Conservation (phyloP, 2,797 vertebrate genomes). For the Phoebastria nigripes region DNA sequence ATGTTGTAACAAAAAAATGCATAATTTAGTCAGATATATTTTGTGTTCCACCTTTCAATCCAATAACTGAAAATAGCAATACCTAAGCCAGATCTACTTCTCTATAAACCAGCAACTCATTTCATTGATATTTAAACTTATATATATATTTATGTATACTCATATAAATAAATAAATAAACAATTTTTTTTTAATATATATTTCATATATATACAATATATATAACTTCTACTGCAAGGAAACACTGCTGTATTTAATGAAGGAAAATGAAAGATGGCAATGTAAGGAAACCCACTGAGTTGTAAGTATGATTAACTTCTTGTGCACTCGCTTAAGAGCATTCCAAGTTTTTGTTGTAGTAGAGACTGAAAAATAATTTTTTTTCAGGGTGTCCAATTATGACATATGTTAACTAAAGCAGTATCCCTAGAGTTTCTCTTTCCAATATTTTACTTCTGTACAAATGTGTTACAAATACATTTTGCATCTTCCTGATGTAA, state of each 20-base stretch:
- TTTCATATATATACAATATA: not conserved
- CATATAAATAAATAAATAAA: not conserved
- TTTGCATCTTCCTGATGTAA: not conserved
- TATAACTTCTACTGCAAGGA: not conserved
- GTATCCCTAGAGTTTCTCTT: not conserved
- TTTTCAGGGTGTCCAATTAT: not conserved
- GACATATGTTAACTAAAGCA: not conserved
- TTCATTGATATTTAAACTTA: not conserved
- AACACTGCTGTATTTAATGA: not conserved
- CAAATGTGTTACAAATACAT: not conserved
- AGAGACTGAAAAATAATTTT: not conserved
- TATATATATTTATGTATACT: not conserved
- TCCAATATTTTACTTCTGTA: not conserved
- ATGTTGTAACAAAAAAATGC: not conserved
- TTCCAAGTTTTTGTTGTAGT: not conserved
- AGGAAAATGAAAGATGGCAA: not conserved
- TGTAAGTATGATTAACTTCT: not conserved
- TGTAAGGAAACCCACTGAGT: not conserved
- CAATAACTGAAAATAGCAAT: not conserved
- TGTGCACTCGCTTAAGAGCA: not conserved
- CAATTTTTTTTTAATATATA: too few species aligned
- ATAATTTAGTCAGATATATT: not conserved
- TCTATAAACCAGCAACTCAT: not conserved
- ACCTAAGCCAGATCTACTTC: not conserved
- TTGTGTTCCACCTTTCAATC: not conserved